Base-by-base conservation (phyloP, 2,797 vertebrate genomes). In the Sebastes matsubarae region DNA sequence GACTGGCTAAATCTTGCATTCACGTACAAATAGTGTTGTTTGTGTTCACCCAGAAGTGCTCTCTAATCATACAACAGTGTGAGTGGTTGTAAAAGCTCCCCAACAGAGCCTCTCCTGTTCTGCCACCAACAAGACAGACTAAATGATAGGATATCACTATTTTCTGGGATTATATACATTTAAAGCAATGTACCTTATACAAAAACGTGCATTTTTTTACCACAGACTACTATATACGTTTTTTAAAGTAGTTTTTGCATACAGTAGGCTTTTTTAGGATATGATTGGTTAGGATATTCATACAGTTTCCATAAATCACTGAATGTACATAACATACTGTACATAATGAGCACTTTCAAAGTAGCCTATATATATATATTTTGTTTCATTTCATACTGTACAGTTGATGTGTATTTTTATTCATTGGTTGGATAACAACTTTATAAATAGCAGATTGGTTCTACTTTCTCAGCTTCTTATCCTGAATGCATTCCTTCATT, bases 1-100 rank as follows among this genome's bases (percentile, higher is more conserved):
- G 76, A 83, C 77, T 76, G 82, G 87, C 90, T 91, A 88, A 88
- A 92, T 88, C 78, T 86, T 89, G 87, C 83, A 78, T 80, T 13
- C 66, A 42, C 72, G 80, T 86, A 81, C 84, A 92, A 90, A 91
- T 66, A 75, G 72, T 76, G 81, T 73, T 87, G 61, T 85, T 79
- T 86, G 66, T 71, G 82, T 85, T 87, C 52, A 68, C 68, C 65
- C 78, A 64, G 57, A 87, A 60, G 69, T 68, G 22, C 88, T 81
- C 81, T 93, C 22, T 83, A 88, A 93, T 92, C 84, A 84, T 58
- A 68, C 60, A 66, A 84, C 58, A 77, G 57, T 22, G 58, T 38
- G 68, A 85, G 77, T 42, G 52, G 67, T 42, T 77, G 54, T 64
- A 75, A 82, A 78, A 27, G 46, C 52, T 79, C 63, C 32, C 57